These are phyloP conservation scores for Coregonus clupeaformis DNA, from an alignment of 2,113 vertebrate species.

Conservation along the genomic window DNA sequence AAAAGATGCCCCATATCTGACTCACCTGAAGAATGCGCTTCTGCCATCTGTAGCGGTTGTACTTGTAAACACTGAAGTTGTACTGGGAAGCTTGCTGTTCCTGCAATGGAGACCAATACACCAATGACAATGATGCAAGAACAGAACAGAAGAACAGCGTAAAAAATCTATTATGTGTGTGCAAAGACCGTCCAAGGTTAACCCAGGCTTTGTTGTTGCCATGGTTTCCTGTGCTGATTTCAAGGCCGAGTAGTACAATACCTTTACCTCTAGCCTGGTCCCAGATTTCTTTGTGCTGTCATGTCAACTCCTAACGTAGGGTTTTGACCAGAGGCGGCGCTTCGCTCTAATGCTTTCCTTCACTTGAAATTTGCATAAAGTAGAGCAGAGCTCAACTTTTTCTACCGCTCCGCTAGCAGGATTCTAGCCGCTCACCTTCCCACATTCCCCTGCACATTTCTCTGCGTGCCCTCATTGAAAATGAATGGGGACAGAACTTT, in stretches of 20 bases:
- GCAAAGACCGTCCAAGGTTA: neutral
- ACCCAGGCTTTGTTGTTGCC: neutral
- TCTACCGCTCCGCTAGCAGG: too few species aligned
- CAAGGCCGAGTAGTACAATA: neutral
- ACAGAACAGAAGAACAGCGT: neutral
- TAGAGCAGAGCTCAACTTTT: too few species aligned
- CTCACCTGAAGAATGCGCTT: constrained; percentile 79
- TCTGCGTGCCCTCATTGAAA: too few species aligned
- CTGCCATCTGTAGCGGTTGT: constrained; percentile 76
- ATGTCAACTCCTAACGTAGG: too few species aligned
- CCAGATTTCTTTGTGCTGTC: too few species aligned
- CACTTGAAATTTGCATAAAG: too few species aligned
- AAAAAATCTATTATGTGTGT: too few species aligned
- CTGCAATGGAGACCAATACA: constrained; percentile 36
- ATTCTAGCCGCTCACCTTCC: too few species aligned
- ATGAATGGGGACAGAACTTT: too few species aligned
- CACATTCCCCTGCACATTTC: too few species aligned
- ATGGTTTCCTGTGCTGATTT: neutral
- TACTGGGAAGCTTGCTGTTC: constrained; percentile 60
- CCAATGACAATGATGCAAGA: neutral
- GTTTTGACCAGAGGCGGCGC: too few species aligned
- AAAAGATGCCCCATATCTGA: neutral
- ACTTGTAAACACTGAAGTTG: constrained; percentile 80
- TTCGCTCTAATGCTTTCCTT: too few species aligned
- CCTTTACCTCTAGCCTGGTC: neutral